A percentile compares a stretch with the other conserved stretches of the same genome.
phyloP scores from a whole-genome alignment of 2,113 vertebrate genomes.

The Bubo blakistoni region DNA sequence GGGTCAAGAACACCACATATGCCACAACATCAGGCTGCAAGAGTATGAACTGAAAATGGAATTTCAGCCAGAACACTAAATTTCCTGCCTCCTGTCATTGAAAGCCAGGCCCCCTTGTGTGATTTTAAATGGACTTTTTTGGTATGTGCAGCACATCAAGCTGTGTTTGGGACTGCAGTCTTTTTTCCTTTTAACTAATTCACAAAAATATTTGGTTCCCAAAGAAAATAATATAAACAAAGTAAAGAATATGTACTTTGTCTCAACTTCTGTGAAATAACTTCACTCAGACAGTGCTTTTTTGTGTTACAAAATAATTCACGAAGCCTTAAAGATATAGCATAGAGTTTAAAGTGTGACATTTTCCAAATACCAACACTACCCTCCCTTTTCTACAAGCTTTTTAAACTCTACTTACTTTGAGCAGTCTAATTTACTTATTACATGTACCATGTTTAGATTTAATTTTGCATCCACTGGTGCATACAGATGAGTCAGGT shows the following conservation, averaged over 20 bases:
- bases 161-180: neutral
- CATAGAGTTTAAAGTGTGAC: neutral
- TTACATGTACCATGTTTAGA: neutral
- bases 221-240: constrained; percentile 3
- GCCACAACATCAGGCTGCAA: neutral
- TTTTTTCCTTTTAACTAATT: neutral
- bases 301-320: neutral
- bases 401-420: neutral
- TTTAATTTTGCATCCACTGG: neutral
- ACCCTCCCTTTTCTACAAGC: neutral
- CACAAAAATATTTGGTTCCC: constrained; percentile 24
- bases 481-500: neutral
- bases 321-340: neutral
- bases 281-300: neutral
- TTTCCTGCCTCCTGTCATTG: constrained; percentile 30
- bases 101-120: constrained; percentile 10
- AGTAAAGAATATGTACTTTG: constrained; percentile 9
- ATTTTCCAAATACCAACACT: neutral
- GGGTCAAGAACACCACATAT: neutral
- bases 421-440: neutral
- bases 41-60: constrained; percentile 3
- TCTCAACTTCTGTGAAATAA: neutral
- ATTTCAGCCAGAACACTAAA: constrained; percentile 39
- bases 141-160: constrained; percentile 30
- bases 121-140: constrained; percentile 41